phyloP scores from a whole-genome alignment of 35 echinoderm and acorn worm species.

The Lytechinus variegatus region DNA sequence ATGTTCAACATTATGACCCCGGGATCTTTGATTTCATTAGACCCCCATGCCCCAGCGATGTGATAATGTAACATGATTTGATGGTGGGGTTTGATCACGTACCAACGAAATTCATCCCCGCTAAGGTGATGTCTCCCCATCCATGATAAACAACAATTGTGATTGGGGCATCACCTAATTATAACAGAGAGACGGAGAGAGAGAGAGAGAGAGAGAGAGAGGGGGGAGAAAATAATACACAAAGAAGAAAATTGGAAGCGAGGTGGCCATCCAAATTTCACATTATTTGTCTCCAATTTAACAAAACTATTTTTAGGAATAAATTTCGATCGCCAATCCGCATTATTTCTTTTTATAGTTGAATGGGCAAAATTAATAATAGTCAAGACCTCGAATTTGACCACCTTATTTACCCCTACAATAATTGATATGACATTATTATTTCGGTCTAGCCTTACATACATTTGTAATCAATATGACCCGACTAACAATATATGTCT shows the following conservation, averaged over 20 bases:
- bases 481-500: not conserved
- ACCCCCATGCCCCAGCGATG: not conserved
- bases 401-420: not conserved
- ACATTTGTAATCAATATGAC: not conserved
- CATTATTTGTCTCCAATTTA: not conserved
- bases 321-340: no score
- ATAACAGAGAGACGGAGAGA: not conserved
- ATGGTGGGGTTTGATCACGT: not conserved
- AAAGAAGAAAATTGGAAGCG: not conserved
- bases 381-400: not conserved
- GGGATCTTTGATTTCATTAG: not conserved
- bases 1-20: not conserved
- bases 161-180: not conserved
- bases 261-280: no score
- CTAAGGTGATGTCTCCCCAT: not conserved
- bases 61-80: not conserved
- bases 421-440: not conserved
- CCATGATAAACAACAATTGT: not conserved
- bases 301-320: not conserved
- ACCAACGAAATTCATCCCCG: not conserved
- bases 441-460: not conserved
- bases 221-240: no score
- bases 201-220: not conserved
- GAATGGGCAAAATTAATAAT: not conserved
- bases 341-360: not conserved